A percentile compares a stretch with the other conserved stretches of the same genome.
These are phyloP conservation scores for Chelonus insularis DNA, from an alignment of 1,140 invertebrate species.

Conservation along the genomic window DNA sequence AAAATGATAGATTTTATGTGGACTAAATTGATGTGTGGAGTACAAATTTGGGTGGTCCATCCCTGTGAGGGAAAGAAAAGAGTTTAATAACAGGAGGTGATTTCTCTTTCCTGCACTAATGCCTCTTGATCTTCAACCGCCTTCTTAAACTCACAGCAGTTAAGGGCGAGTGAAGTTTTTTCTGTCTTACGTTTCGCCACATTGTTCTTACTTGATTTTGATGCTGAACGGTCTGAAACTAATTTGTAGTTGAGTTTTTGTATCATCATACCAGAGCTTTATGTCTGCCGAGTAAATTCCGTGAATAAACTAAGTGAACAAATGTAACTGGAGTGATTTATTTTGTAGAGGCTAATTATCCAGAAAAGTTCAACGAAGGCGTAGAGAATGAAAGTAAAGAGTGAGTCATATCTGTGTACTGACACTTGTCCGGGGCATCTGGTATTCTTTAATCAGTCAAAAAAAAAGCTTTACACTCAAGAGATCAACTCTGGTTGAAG, in stretches of 20 bases:
- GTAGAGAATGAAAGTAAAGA: no score
- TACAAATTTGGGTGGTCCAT: slow-evolving; percentile 10
- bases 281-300: no score
- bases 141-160: background rate
- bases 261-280: no score
- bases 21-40: background rate
- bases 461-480: no score
- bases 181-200: slow-evolving; percentile 3
- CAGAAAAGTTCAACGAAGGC: no score
- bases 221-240: background rate
- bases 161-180: slow-evolving; percentile 24
- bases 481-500: background rate
- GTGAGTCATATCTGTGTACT: no score
- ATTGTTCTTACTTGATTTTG: slow-evolving; percentile 6
- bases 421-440: no score
- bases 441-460: no score
- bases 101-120: background rate
- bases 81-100: slow-evolving; percentile 10
- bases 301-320: no score
- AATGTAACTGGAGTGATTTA: no score
- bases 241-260: slow-evolving; percentile 4
- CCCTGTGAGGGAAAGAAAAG: background rate
- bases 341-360: no score
- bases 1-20: background rate
- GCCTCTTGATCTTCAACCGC: background rate